A percentile compares a stretch with the other conserved stretches of the same genome.
Evolutionary conservation across 2,888 invertebrate species (phyloP).

Genomic region (Trachelus troglodyta): DNA sequence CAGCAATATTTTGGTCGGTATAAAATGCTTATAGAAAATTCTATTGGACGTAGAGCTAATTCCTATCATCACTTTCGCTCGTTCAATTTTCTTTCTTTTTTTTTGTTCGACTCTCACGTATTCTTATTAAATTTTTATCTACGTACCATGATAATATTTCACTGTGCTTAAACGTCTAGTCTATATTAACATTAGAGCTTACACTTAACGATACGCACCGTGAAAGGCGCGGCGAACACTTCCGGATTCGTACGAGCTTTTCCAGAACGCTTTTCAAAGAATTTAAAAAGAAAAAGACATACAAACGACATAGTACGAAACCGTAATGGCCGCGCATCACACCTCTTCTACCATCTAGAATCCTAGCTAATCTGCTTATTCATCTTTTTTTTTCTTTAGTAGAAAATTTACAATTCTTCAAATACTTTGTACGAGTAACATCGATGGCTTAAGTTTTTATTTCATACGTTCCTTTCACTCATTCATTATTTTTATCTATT

Average conservation of each 20-base stretch:
- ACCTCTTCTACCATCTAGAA: not conserved
- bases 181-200: constrained; percentile 21
- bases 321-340: not conserved
- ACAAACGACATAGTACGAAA: not conserved
- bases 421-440: constrained; percentile 61
- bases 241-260: not conserved
- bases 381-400: constrained; percentile 38
- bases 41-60: constrained; percentile 25
- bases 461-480: constrained; percentile 31
- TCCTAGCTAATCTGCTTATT: constrained; percentile 24
- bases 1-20: constrained; percentile 54
- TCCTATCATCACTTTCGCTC: not conserved
- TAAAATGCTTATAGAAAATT: constrained; percentile 61
- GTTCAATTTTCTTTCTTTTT: not conserved
- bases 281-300: not conserved
- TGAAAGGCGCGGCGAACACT: not conserved
- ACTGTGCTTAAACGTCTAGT: not conserved
- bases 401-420: constrained; percentile 60
- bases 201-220: constrained; percentile 35
- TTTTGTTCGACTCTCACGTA: not conserved
- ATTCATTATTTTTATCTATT: constrained; percentile 20
- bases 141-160: not conserved
- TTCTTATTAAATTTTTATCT: not conserved
- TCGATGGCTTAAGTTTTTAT: constrained; percentile 58
- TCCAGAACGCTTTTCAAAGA: not conserved